Conservation (phyloP, 2,113 vertebrate genomes). For the Myotis yumanensis region DNA sequence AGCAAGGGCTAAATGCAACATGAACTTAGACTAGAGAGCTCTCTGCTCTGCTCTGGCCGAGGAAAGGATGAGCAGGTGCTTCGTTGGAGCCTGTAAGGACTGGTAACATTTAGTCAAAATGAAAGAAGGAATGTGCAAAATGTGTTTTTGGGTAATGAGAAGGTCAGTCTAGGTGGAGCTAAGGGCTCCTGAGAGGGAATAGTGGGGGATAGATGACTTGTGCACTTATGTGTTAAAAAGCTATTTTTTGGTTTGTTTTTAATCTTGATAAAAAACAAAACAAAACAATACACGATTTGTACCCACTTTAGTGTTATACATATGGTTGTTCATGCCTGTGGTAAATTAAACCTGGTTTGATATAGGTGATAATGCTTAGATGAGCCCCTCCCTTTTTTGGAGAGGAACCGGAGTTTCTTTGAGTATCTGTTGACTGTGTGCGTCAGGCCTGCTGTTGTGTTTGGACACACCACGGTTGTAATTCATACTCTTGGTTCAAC, state of each 20-base stretch:
- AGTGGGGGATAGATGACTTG: neutral
- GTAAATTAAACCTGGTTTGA: slow-evolving; percentile 8
- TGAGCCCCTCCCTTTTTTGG: neutral
- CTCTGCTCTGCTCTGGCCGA: neutral
- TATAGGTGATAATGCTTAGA: neutral
- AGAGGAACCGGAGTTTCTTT: neutral
- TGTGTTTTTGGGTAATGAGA: neutral
- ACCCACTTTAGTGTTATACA: neutral
- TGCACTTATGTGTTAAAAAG: neutral
- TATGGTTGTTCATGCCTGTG: neutral
- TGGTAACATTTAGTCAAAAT: neutral
- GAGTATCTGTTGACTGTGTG: slow-evolving; percentile 29
- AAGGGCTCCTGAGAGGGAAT: neutral
- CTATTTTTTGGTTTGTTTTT: neutral
- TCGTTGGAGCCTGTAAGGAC: neutral
- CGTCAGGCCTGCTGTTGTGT: slow-evolving; percentile 55
- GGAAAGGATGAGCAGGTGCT: neutral
- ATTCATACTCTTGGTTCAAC: slow-evolving; percentile 68
- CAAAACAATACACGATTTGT: neutral
- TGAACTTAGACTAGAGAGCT: neutral
- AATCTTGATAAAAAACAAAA: neutral
- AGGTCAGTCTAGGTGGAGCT: neutral
- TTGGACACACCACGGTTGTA: slow-evolving; percentile 67
- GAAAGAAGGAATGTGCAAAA: neutral
- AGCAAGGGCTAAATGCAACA: neutral